Evolutionary conservation across 1,140 invertebrate genomes (phyloP), one percentile per base, ranked within the genome.

Genomic region (Reticulitermes speratus): DNA sequence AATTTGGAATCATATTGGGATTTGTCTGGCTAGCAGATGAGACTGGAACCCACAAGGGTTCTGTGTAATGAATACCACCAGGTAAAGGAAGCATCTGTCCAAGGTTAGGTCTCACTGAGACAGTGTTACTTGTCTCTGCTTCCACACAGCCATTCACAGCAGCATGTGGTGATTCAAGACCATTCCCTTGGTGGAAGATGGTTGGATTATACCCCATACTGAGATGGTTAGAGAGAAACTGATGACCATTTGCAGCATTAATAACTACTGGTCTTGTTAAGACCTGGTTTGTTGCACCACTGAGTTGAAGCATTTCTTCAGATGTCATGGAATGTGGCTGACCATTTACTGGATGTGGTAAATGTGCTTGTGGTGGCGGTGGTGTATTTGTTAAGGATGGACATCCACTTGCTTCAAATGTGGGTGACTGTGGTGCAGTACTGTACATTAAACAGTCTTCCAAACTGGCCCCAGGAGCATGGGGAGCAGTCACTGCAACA

Each of bases 391-490:
- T 8, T 75, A 75, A 11, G 7, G 65, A 75, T 75, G 65, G n/a
- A 8, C 65, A 25, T 75, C 25, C n/a, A 30, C 65, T 30, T n/a
- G 65, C n/a, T n/a, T 75, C 65, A 30, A 75, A 75, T 75, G 44
- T 88, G 44, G 91, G 91, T 84, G 91, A 90, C 85, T 91, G 91
- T 30, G 91, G 90, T 12, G 91, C 90, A 84, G 91, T 91, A 75
- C 90, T 91, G 86, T 91, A 91, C 89, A 91, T 90, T 86, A 91
- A 88, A 86, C 91, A 91, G 85, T 92, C 91, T 84, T 92, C 91
- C 23, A 90, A 88, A 44, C 90, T 89, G 69, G 90, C 82, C 90
- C 91, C 91, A 25, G 65, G 85, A 55, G 81, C 65, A 32, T 75
- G 30, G 16, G 65, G 8, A 9, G 59, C 44, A 84, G 12, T 44